Evolutionary conservation across 2,888 invertebrate species (phyloP).

Genomic region (Polydrusus cervinus): DNA sequence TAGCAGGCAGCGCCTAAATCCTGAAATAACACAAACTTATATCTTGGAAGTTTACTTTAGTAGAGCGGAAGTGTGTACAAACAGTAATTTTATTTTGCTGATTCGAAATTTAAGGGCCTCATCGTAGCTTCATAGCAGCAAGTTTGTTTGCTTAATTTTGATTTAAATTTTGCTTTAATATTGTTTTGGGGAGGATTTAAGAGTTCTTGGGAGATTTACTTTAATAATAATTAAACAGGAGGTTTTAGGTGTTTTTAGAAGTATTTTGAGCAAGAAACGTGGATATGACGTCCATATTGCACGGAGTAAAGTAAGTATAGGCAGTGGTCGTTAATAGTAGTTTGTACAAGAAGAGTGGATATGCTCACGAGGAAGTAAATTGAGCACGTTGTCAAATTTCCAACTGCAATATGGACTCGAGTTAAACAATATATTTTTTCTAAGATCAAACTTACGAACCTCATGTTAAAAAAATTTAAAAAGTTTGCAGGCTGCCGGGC

Average conservation of each 20-base stretch:
- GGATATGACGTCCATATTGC: no score
- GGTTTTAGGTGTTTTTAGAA: background rate
- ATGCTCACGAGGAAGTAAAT: no score
- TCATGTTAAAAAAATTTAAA: no score
- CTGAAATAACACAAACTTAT: slow-evolving; percentile 14
- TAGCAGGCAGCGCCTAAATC: background rate
- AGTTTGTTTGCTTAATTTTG: slow-evolving; percentile 6
- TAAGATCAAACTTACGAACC: no score
- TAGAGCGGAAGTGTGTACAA: slow-evolving; percentile 18
- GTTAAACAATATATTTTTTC: no score
- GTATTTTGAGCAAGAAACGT: no score
- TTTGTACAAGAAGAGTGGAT: no score
- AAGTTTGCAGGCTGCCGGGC: no score
- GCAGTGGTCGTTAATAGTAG: no score
- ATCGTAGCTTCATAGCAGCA: background rate
- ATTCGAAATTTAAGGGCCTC: slow-evolving; percentile 1
- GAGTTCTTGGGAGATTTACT: background rate
- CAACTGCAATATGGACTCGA: no score
- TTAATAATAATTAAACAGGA: slow-evolving; percentile 10
- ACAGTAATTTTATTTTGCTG: slow-evolving; percentile 18
- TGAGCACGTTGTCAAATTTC: no score
- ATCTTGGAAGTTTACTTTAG: slow-evolving; percentile 21
- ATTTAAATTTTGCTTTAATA: slow-evolving; percentile 6
- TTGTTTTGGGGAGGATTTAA: background rate
- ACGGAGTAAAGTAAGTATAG: no score